Evolutionary conservation across 2,888 invertebrate genomes (phyloP), one percentile per base, ranked within the genome.

Genomic region (Ennomos erosarius): DNA sequence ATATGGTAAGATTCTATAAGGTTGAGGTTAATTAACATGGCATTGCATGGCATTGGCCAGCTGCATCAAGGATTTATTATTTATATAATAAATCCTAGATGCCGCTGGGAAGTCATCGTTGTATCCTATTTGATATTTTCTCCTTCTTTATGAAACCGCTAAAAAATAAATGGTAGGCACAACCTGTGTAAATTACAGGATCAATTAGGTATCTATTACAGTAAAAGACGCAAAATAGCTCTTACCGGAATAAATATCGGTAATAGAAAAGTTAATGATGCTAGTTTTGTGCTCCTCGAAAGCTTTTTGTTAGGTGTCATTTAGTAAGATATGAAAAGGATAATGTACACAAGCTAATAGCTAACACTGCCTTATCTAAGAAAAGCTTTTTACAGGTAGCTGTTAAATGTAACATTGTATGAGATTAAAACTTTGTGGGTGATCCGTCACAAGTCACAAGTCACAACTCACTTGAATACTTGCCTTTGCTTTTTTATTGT

Each of bases 361-460:
- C 8, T 10, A 9, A 40, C 34, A 10, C 34, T 45, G 37, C 38
- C 37, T 62, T 55, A 57, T 57, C 62, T 44, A 9, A 9, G 45
- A 45, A 33, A 40, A 33, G 48, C 63, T 55, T 58, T 62, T 67
- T 60, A 67, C 67, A 59, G 56, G 63, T 54, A 65, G 57, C 58
- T 58, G 66, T 63, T 65, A 67, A 61, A 68, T 44, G 44, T 64
- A 51, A 58, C 64, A 55, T 10, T 46, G 46, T 34, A 47, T 37
- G 35, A 56, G 46, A 51, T 48, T 52, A 39, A 52, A 47, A 43
- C 50, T 35, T 42, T 37, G 26, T 50, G 54, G 50, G 50, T 34
- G 53, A 40, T 51, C 46, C 10, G 26, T 26, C 26, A 26, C 3
- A 26, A 26, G 5, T 26, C 4, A 26, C 26, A n/a, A n/a, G n/a